Evolutionary conservation across 2,797 vertebrate species (phyloP).

Genomic region (Sebastes taczanowskii): DNA sequence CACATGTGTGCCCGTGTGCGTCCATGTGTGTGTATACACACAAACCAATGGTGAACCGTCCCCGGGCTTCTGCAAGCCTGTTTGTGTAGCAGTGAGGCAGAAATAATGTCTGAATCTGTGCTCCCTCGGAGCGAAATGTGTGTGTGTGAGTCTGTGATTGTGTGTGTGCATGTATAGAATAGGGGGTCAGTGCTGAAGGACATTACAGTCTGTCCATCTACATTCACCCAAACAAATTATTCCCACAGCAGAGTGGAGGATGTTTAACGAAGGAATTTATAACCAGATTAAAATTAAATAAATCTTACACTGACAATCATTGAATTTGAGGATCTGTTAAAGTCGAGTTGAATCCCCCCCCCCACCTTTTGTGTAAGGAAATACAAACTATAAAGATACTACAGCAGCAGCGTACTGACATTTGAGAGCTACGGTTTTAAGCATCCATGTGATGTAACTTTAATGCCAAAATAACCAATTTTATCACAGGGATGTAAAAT

Average conservation of each 20-base stretch:
- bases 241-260: conserved; percentile 1
- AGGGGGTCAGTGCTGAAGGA: conserved; percentile 65
- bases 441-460: background rate
- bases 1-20: conserved; percentile 40
- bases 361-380: background rate
- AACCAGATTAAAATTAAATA: background rate
- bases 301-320: background rate
- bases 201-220: conserved; percentile 55
- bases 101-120: conserved; percentile 77
- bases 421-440: background rate
- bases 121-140: conserved; percentile 66
- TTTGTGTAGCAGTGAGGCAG: conserved; percentile 78
- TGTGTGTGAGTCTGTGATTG: conserved; percentile 25
- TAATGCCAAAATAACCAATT: background rate
- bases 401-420: background rate
- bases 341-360: fast-evolving
- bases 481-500: background rate
- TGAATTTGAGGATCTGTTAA: background rate
- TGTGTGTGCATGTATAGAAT: conserved; percentile 26
- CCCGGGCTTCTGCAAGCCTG: conserved; percentile 68
- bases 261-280: background rate
- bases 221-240: conserved; percentile 51
- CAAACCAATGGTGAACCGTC: conserved; percentile 58
- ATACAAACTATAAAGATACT: background rate
- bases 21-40: background rate